A percentile compares a stretch with the other conserved stretches of the same genome.
Conservation (phyloP, 2,888 invertebrate species). For the Microchrysa polita region DNA sequence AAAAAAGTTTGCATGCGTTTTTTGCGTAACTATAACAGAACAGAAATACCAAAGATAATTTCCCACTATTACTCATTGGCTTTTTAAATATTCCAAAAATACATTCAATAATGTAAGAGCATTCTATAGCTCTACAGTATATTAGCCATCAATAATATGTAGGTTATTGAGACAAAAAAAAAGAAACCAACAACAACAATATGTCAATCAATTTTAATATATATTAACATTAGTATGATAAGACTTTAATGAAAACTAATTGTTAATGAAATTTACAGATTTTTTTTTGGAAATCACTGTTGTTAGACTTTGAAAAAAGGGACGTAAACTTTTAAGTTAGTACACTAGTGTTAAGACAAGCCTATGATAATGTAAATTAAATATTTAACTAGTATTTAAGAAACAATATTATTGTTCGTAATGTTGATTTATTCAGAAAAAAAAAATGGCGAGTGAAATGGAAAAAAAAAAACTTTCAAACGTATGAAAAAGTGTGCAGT, state of each 20-base stretch:
- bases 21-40: neutral
- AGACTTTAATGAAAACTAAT: conserved; percentile 17
- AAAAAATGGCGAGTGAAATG: neutral
- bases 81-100: neutral
- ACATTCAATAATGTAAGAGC: neutral
- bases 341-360: conserved; percentile 1
- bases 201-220: conserved; percentile 41
- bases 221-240: neutral
- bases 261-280: conserved; percentile 31
- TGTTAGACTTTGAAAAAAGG: conserved; percentile 35
- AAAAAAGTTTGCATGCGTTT: too few relatives aligned
- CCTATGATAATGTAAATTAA: conserved; percentile 20
- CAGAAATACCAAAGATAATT: neutral
- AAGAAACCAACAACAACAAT: conserved; percentile 30
- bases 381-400: conserved; percentile 34
- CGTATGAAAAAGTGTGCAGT: too few relatives aligned
- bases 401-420: conserved; percentile 16
- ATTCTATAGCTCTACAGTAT: neutral
- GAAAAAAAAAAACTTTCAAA: too few relatives aligned
- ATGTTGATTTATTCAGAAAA: neutral
- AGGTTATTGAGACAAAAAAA: neutral
- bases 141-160: neutral
- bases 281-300: conserved; percentile 26
- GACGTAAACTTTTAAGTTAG: conserved; percentile 44
- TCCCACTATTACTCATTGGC: neutral